Evolutionary conservation across 1,140 invertebrate species (phyloP), one percentile per base, ranked within the genome.

Genomic region (Glossosoma conforme): DNA sequence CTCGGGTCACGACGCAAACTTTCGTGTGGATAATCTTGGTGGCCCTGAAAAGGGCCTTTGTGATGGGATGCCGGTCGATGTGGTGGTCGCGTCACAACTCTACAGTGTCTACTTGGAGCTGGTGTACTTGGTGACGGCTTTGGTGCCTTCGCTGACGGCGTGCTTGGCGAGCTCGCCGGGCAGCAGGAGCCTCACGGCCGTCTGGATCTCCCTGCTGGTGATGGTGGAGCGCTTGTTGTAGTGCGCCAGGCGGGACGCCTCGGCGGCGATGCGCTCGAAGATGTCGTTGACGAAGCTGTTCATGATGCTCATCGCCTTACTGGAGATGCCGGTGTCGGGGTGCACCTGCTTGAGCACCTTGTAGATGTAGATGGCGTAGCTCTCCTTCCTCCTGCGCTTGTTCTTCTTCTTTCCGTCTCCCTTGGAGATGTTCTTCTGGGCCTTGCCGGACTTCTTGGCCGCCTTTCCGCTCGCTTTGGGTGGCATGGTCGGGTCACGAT

Each of bases 351-450:
- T 83, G 60, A 89, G 60, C 11, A 88, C 73, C 60, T 85, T 86
- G 67, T 82, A 83, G n/a, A 84, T 74, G 66, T 86, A 87, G 44
- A 83, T 81, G 0, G 77, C 76, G 72, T 85, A 89, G 48, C 73
- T 80, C 61, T 86, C 78, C 70, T 81, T 83, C 70, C 77, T 77
- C 66, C 62, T 71, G 41, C 66, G 59, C 54, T 72, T 77, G 38
- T 74, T 78, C 59, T 77, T 82, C 65, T 74, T 78, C 53, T 79
- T 80, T n/a, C n/a, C n/a, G 42, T 77, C 73, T n/a, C 60, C 62
- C 36, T 76, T 76, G 8, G 68, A 69, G 33, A 78, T 78, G 47
- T 76, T 78, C 60, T 77, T 78, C 49, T 77, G 72, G 14, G 77
- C 70, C 54, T 78, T 78, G 2, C 72, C 77, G 35, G 75, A 70